These are phyloP conservation scores for Siniperca obscura DNA, from an alignment of 2,797 vertebrate species.

Conservation along the genomic window DNA sequence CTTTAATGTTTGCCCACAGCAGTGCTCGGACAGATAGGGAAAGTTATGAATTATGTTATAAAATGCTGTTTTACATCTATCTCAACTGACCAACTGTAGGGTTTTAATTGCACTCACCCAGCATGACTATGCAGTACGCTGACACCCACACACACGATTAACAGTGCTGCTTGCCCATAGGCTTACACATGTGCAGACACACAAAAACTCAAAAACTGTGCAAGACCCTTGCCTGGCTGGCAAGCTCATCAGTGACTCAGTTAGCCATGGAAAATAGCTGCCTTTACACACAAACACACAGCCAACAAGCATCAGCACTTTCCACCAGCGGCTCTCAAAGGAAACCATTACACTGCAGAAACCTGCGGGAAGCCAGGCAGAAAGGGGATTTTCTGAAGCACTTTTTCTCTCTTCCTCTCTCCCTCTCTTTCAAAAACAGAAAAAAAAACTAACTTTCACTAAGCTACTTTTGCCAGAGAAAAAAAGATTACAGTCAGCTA, in stretches of 20 bases:
- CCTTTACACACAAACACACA: conserved; percentile 45
- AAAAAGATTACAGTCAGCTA: conserved; percentile 75
- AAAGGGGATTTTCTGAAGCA: conserved; percentile 77
- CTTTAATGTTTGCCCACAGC: conserved; percentile 14
- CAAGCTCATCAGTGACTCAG: conserved; percentile 70
- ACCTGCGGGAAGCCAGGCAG: conserved; percentile 70
- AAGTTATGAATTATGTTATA: conserved; percentile 19
- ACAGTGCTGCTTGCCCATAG: conserved; percentile 19
- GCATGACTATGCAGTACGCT: neutral
- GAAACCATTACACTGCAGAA: conserved; percentile 81
- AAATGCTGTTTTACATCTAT: conserved; percentile 33
- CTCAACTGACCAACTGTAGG: conserved; percentile 40
- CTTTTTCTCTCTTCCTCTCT: conserved; percentile 33
- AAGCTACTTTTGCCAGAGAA: conserved; percentile 69
- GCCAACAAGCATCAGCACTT: conserved; percentile 79
- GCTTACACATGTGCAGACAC: conserved; percentile 30
- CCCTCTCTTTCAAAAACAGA: neutral
- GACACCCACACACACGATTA: conserved; percentile 12
- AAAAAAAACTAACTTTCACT: conserved; percentile 62
- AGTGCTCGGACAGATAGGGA: neutral
- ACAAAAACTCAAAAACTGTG: conserved; percentile 29
- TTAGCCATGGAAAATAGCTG: conserved; percentile 78
- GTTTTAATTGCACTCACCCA: conserved; percentile 51
- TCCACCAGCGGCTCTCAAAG: conserved; percentile 78
- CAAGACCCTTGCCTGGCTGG: conserved; percentile 52